A percentile compares a stretch with the other conserved stretches of the same genome.
phyloP scores from a whole-genome alignment of 2,888 invertebrate species.

The Xestia ashworthii region DNA sequence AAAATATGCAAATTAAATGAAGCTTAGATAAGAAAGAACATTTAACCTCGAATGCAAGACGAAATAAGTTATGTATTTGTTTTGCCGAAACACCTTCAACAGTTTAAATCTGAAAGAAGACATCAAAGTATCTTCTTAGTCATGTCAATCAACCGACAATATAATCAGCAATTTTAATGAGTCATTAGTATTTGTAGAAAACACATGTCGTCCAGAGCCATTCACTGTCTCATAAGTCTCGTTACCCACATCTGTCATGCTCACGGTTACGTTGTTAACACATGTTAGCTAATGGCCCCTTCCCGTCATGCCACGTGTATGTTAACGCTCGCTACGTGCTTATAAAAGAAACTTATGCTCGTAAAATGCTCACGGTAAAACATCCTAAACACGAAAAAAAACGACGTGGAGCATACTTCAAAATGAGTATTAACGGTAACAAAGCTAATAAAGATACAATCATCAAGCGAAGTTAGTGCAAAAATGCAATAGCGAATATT shows the following conservation, averaged over 20 bases:
- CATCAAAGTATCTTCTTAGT: conserved; percentile 1
- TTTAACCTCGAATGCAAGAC: conserved; percentile 47
- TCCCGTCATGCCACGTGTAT: conserved; percentile 76
- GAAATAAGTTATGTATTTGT: conserved; percentile 40
- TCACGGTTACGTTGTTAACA: conserved; percentile 78
- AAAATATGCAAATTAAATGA: conserved; percentile 76
- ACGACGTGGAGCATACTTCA: conserved; percentile 46
- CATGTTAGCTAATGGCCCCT: conserved; percentile 79
- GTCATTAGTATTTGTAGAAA: conserved; percentile 72
- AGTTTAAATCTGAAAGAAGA: conserved; percentile 7
- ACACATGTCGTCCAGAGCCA: conserved; percentile 72
- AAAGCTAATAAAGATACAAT: conserved; percentile 61
- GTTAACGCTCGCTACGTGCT: conserved; percentile 72
- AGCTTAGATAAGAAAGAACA: conserved; percentile 71
- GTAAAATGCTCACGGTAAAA: conserved; percentile 52
- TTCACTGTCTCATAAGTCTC: conserved; percentile 73
- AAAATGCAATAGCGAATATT: conserved; percentile 81
- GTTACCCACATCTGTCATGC: conserved; percentile 78
- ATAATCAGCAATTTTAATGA: conserved; percentile 68
- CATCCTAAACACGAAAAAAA: conserved; percentile 44
- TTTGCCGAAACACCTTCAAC: conserved; percentile 4
- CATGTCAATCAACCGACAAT: conserved; percentile 28
- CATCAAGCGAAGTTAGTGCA: conserved; percentile 68
- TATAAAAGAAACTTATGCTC: conserved; percentile 47
- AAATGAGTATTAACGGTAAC: conserved; percentile 57